Base-by-base conservation (phyloP, 2,797 vertebrate genomes). In the Alouatta caraya region DNA sequence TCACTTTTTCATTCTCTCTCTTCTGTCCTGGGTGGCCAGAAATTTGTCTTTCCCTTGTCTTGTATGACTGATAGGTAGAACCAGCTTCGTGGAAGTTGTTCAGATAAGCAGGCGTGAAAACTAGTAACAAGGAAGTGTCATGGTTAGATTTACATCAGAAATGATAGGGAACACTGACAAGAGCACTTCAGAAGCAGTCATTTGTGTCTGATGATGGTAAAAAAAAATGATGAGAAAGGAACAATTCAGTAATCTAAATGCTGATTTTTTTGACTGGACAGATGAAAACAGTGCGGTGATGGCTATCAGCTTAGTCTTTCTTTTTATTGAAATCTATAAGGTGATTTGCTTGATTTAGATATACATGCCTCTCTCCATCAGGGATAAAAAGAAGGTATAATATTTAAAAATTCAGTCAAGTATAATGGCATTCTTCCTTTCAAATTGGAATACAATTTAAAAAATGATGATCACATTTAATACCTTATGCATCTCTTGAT, bases 211-310 rank as follows among this genome's bases (percentile, higher is more conserved):
- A 75, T 50, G 64, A 28, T 73, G 8, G 55, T 81, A 52, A 93
- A 83, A 96, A 88, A 83, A 96, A 93, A 86, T 64, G 84, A 95
- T 87, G 87, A 94, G 84, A 96, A 42, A 30, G 48, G 67, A 95
- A 96, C 44, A 94, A 97, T 92, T 95, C 87, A 42, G 78, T 87
- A 94, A 96, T 94, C 91, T 95, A 93, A 95, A 72, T 85, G 76
- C 95, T 97, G 93, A 96, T 93, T 94, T 95, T 82, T 93, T 50
- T 95, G 83, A 92, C 93, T 75, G 84, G 87, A 95, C 91, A 90
- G 72, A 95, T 72, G 94, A 76, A 97, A 92, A 79, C 13, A 76
- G 44, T 61, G 3, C 37, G 57, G 6, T 46, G 42, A 96, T 88
- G 70, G 90, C 46, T 89, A 21, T 93, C 33, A 73, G 67, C 48